These are phyloP conservation scores for Nyctalus aviator DNA, from an alignment of 2,797 vertebrate species.

Conservation along the genomic window DNA sequence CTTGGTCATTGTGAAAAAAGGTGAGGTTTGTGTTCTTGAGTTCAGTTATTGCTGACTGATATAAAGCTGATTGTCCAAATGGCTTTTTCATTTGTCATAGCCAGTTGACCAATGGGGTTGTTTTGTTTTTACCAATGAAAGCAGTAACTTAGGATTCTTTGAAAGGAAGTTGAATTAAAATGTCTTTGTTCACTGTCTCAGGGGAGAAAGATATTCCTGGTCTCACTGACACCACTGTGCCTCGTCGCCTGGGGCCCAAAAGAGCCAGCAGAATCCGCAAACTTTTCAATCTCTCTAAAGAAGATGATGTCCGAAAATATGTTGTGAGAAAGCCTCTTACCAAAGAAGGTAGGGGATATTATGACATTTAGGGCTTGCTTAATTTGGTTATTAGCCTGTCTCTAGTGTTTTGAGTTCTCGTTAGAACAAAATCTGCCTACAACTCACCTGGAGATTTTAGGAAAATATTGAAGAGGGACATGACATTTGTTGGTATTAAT, in stretches of 20 bases:
- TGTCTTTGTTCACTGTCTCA: neutral
- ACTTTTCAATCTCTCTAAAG: constrained; percentile 98
- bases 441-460: neutral
- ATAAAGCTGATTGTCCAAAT: neutral
- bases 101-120: neutral
- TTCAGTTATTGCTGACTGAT: neutral
- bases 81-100: neutral
- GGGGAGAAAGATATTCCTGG: constrained; percentile 99
- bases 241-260: constrained; percentile 97
- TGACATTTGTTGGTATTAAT: neutral
- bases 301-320: constrained; percentile 98
- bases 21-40: constrained; percentile 84
- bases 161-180: neutral
- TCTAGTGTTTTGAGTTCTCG: neutral
- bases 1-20: constrained; percentile 98
- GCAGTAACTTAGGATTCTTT: neutral
- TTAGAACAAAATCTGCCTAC: neutral
- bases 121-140: neutral
- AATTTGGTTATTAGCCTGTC: neutral
- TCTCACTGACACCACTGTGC: constrained; percentile 97
- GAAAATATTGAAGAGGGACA: neutral
- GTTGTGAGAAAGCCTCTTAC: constrained; percentile 97
- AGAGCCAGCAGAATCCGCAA: constrained; percentile 99
- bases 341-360: constrained; percentile 93
- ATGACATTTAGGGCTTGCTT: neutral